Conservation (phyloP, 2,113 vertebrate species). For the Dolichallabes microphthalmus region DNA sequence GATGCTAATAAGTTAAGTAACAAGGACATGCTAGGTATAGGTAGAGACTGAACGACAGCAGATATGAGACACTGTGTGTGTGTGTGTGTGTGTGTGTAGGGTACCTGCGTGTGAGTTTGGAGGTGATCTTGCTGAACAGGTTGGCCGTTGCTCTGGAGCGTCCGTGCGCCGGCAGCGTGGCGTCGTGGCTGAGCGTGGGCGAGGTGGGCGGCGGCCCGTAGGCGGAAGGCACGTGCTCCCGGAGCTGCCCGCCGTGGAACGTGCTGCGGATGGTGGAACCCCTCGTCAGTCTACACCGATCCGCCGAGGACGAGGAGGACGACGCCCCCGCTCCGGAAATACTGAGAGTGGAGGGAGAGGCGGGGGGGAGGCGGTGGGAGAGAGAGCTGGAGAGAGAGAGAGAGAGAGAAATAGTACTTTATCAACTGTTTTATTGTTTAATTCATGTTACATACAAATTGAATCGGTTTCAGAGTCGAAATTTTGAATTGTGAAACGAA, state of each 20-base stretch:
- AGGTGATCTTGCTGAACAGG: slow-evolving; percentile 94
- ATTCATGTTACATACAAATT: no score
- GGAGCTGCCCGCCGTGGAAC: slow-evolving; percentile 89
- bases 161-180: slow-evolving; percentile 76
- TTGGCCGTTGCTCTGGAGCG: slow-evolving; percentile 87
- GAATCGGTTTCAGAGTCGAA: no score
- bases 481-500: no score
- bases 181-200: slow-evolving; percentile 83
- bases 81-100: not conserved
- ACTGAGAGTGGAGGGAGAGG: slow-evolving; percentile 85
- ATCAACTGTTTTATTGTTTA: not conserved
- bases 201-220: slow-evolving; percentile 87
- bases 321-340: slow-evolving; percentile 75
- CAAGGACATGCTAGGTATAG: not conserved
- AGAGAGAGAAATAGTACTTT: slow-evolving; percentile 37
- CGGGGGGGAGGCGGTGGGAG: slow-evolving; percentile 73
- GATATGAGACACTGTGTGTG: not conserved
- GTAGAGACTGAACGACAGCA: not conserved
- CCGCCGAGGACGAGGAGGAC: slow-evolving; percentile 77
- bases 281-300: slow-evolving; percentile 83
- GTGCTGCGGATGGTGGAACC: slow-evolving; percentile 90
- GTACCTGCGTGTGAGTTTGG: slow-evolving; percentile 92
- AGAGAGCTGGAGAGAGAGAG: slow-evolving; percentile 71
- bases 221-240: slow-evolving; percentile 79
- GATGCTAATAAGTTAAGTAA: not conserved